Evolutionary conservation across 2,797 vertebrate genomes (phyloP), one percentile per base, ranked within the genome.

Genomic region (Etheostoma nigrum): DNA sequence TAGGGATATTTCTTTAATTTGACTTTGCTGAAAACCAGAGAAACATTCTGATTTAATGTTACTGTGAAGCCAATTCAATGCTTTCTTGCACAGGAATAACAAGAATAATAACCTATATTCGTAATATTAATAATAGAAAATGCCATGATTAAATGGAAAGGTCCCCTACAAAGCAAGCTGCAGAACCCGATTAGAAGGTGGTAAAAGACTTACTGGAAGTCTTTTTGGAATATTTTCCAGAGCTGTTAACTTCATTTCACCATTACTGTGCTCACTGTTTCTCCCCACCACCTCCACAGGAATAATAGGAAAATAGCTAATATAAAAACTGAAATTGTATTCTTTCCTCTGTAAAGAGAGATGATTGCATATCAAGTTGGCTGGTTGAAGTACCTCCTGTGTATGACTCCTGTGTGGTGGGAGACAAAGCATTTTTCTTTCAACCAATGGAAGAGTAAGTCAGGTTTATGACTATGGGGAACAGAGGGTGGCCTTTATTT

Each of bases 401-500:
- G 91, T 92, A 90, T 73, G 89, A 91, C 87, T 93, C 92, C 91
- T 92, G 88, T 90, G 92, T 91, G 90, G 89, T 84, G 78, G 79
- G 83, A 89, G 86, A 87, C 89, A 90, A 81, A 83, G 87, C 91
- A 93, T 95, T 94, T 94, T 93, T 94, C 92, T 93, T 93, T 81
- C 85, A 88, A 76, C 91, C 92, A 92, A 91, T 93, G 93, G 93
- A 93, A 92, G 91, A 92, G 88, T 89, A 88, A 92, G 93, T 93
- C 93, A 92, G 92, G 88, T 95, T 94, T 95, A 94, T 92, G 93
- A 93, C 92, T 94, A 84, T 76, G 73, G 91, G 93, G 93, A 93
- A 93, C 91, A 92, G 86, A 92, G 90, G 93, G 90, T 93, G 92
- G 92, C 93, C 93, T 94, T 94, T 94, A 94, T 94, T 94, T 94